Evolutionary conservation across 2,113 vertebrate species (phyloP).

Genomic region (rat (Rattus norvegicus)): GRCr8 NC_086029.1:47390001-47390500

Average conservation of each 20-base stretch:
- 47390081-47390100: not conserved
- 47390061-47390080: not conserved
- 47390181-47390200: not conserved
- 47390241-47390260: slow-evolving; percentile 10
- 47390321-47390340: not conserved
- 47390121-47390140: not conserved
- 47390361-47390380: not conserved
- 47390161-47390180: not conserved
- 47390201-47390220: not conserved
- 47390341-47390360: not conserved
- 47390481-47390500: not conserved
- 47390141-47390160: not conserved
- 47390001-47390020: not conserved
- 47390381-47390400: not conserved
- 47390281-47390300: not conserved
- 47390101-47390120: not conserved
- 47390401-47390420: not conserved
- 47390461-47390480: not conserved
- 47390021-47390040: not conserved
- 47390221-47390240: not conserved
- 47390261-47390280: not conserved
- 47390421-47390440: not conserved
- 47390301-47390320: not conserved
- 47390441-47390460: too few relatives aligned
- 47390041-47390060: not conserved